Evolutionary conservation across 1,140 invertebrate genomes (phyloP), one percentile per base, ranked within the genome.

Genomic region (Lepidurus arcticus): DNA sequence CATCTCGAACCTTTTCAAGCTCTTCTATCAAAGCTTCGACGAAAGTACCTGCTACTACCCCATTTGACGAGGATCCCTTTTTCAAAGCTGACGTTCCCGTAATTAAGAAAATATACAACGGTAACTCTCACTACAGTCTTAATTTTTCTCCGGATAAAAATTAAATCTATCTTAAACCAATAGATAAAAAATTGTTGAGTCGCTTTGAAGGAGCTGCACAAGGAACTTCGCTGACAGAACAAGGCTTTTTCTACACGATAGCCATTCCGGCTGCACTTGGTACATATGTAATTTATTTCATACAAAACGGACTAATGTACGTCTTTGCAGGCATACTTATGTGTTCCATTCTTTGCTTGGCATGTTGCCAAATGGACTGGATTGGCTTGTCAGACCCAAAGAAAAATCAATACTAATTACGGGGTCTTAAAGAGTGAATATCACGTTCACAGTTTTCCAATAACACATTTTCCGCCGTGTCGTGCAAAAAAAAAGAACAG

Each of bases 11-110:
- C 34, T 34, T 34, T 34, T 4, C 34, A 34, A 34, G 34, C 34
- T 34, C 34, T 34, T 34, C 34, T 34, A 34, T 34, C 34, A 34
- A 34, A 34, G 34, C 34, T 34, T 16, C 8, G 6, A 65, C 34
- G 34, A 34, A 34, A 34, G 16, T 13, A n/a, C 16, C 3, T 65
- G 34, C 53, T n/a, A 16, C 13, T 13, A 16, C 53, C 21, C 53
- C 8, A 65, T 65, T 65, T 65, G 53, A 65, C 53, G 9, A 7
- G 8, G 53, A 65, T 16, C 53, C 53, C 6, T 65, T 65, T 65
- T 65, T 65, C 53, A 65, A 65, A 65, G 53, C 53, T 9, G 53
- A 65, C 3, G 53, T 65, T 65, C 53, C 53, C 21, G 53, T 65
- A 9, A 65, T 65, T 7, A 13, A 13, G 16, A 65, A 65, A 65